phyloP scores from a whole-genome alignment of 2,797 vertebrate species.

The Saguinus oedipus region DNA sequence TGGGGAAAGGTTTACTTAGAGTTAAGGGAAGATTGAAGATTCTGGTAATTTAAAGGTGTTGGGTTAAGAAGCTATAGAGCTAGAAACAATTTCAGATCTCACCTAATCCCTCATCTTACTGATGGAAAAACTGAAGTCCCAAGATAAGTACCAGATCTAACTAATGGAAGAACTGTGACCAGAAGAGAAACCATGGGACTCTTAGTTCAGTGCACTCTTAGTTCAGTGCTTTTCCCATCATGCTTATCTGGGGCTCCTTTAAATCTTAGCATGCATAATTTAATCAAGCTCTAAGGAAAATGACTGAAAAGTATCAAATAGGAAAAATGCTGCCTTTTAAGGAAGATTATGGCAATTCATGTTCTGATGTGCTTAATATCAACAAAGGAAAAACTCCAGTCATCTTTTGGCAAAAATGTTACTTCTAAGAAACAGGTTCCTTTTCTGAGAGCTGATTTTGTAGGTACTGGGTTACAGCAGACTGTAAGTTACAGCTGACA shows the following conservation, averaged over 20 bases:
- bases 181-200: background rate
- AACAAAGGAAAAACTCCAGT: constrained; percentile 32
- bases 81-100: background rate
- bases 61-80: background rate
- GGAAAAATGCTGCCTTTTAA: constrained; percentile 55
- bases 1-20: background rate
- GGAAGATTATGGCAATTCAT: constrained; percentile 74
- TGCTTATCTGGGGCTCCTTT: background rate
- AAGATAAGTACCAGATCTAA: background rate
- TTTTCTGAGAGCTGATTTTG: constrained; percentile 55
- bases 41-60: background rate
- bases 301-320: constrained; percentile 54
- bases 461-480: background rate
- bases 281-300: background rate
- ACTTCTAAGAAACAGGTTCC: constrained; percentile 44
- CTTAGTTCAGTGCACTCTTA: background rate
- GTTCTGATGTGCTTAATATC: constrained; percentile 43
- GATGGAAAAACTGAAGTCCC: background rate
- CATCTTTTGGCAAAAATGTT: constrained; percentile 54
- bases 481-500: constrained; percentile 8
- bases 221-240: background rate
- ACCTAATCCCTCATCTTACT: background rate
- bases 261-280: background rate
- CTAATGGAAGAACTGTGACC: background rate
- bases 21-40: constrained; percentile 13